Evolutionary conservation across 2,797 vertebrate genomes (phyloP).

Genomic region (Phalloptychus januarius): DNA sequence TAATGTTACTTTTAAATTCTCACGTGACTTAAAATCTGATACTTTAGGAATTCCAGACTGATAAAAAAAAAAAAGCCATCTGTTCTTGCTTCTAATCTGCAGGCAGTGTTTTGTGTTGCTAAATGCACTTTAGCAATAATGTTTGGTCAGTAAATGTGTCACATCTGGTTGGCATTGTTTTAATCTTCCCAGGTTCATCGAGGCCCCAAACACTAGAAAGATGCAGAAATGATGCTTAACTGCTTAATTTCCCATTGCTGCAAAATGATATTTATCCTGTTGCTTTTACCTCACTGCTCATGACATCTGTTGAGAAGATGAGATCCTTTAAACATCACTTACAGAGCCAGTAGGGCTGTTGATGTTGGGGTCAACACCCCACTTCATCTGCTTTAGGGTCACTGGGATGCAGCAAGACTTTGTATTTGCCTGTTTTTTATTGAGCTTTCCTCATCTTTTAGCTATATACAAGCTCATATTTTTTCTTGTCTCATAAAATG

Average conservation of each 20-base stretch:
- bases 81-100: slow-evolving; percentile 5
- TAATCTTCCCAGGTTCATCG: not conserved
- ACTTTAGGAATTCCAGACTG: slow-evolving; percentile 46
- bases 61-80: not conserved
- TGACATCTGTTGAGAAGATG: not conserved
- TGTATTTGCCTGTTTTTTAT: too few relatives aligned
- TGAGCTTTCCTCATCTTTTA: too few relatives aligned
- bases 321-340: not conserved
- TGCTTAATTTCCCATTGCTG: not conserved
- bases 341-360: too few relatives aligned
- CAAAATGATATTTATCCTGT: not conserved
- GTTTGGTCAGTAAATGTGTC: not conserved
- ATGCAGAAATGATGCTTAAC: not conserved
- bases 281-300: not conserved
- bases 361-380: too few relatives aligned
- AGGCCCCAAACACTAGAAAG: not conserved
- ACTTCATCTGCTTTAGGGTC: too few relatives aligned
- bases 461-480: too few relatives aligned
- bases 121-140: not conserved
- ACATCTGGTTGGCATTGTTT: not conserved
- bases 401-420: too few relatives aligned
- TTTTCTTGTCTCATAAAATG: too few relatives aligned
- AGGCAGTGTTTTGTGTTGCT: slow-evolving; percentile 14
- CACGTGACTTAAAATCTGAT: slow-evolving; percentile 50
- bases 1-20: slow-evolving; percentile 50